A percentile compares a stretch with the other conserved stretches of the same genome.
Conservation (phyloP, 1,140 invertebrate species). For the Plectus sambesii region DNA sequence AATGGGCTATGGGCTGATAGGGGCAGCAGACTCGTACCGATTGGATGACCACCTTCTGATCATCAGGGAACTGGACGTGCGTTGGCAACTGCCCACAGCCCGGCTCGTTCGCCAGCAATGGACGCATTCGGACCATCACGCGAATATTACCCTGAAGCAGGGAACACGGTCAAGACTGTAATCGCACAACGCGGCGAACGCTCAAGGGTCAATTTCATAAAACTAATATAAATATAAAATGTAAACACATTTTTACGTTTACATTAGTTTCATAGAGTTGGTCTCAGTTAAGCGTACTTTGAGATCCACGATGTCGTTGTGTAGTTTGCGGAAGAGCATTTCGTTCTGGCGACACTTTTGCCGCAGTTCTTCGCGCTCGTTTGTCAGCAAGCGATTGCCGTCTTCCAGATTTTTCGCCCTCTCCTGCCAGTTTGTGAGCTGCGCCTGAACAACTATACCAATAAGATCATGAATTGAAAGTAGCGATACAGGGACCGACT, state of each 20-base stretch:
- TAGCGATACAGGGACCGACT: too few relatives aligned
- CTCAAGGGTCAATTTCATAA: too few relatives aligned
- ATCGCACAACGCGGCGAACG: too few relatives aligned
- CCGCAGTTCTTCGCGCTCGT: not conserved
- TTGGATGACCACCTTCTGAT: conserved; percentile 2
- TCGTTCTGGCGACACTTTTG: not conserved
- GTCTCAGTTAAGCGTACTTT: conserved; percentile 12
- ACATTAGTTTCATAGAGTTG: too few relatives aligned
- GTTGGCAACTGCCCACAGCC: not conserved
- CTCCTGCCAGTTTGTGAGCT: too few relatives aligned
- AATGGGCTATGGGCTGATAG: too few relatives aligned
- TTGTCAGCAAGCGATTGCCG: too few relatives aligned
- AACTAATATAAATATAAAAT: not conserved
- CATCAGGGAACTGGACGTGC: conserved; percentile 11
- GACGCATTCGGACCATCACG: conserved; percentile 17
- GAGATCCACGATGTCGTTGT: conserved; percentile 25
- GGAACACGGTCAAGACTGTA: too few relatives aligned
- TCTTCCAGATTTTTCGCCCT: too few relatives aligned
- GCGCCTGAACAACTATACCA: too few relatives aligned
- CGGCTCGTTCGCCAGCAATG: conserved; percentile 13
- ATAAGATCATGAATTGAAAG: too few relatives aligned
- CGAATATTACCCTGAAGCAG: conserved; percentile 21
- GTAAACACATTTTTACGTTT: too few relatives aligned
- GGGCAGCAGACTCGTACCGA: not conserved
- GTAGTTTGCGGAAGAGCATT: conserved; percentile 12